These are phyloP conservation scores for Puffinus mauretanicus DNA, from an alignment of 2,113 vertebrate genomes.

Conservation along the genomic window DNA sequence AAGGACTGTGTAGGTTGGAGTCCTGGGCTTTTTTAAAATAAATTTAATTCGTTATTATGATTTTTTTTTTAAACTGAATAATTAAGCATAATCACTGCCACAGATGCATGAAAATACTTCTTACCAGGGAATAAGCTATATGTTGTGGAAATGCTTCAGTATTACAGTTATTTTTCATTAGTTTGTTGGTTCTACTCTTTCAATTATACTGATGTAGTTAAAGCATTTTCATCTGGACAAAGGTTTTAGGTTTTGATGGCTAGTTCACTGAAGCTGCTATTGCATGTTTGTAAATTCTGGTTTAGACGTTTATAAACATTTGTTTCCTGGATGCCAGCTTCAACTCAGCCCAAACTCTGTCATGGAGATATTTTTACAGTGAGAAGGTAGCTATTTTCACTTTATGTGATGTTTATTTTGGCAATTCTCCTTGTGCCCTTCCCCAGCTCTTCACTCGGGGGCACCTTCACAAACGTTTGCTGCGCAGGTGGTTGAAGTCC, in stretches of 20 bases:
- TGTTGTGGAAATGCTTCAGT: not conserved
- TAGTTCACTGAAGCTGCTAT: not conserved
- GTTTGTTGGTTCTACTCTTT: not conserved
- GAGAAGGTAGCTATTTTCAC: not conserved
- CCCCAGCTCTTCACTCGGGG: not conserved
- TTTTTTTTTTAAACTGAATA: not conserved
- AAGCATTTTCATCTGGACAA: not conserved
- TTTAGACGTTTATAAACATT: not conserved
- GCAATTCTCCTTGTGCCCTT: not conserved
- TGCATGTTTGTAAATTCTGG: not conserved
- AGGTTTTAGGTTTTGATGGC: not conserved
- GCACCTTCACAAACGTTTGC: not conserved
- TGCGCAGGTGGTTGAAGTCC: not conserved
- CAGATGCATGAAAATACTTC: not conserved
- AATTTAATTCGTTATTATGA: not conserved
- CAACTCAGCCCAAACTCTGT: not conserved
- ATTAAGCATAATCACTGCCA: not conserved
- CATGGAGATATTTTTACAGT: not conserved
- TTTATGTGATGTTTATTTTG: not conserved
- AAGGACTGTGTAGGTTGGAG: not conserved
- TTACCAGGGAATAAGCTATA: not conserved
- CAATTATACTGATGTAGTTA: not conserved
- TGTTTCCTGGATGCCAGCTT: not conserved
- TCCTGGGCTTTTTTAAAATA: not conserved
- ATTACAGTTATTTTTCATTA: not conserved